Conservation (phyloP, 2,113 vertebrate species). For the Urocynchramus pylzowi region DNA sequence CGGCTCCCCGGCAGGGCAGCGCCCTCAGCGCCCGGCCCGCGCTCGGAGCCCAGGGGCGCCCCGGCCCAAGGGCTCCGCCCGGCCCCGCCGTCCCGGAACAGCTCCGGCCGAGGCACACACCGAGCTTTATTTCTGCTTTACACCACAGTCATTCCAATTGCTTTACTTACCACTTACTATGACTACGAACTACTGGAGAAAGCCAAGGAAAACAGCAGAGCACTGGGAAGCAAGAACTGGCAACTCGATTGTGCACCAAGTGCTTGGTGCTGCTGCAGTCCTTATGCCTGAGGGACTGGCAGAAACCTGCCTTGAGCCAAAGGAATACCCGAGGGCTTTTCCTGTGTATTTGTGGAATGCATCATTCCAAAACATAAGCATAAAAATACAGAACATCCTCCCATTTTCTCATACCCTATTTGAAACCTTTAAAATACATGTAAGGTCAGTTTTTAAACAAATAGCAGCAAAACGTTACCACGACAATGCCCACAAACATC, state of each 20-base stretch:
- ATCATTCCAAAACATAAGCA: not conserved
- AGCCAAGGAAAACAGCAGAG: not conserved
- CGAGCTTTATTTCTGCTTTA: not conserved
- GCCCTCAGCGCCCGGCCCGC: too few species aligned
- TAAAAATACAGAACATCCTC: not conserved
- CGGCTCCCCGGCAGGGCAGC: too few species aligned
- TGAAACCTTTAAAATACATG: not conserved
- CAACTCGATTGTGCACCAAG: too few species aligned
- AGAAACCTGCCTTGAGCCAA: not conserved
- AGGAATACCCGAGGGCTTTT: not conserved
- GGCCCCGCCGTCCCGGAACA: not conserved
- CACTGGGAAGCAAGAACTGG: not conserved
- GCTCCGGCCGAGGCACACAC: not conserved
- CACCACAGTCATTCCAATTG: not conserved
- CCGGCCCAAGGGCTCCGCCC: too few species aligned
- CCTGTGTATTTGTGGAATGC: not conserved
- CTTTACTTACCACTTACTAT: not conserved
- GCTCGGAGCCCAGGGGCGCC: fast-evolving
- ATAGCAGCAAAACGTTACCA: not conserved
- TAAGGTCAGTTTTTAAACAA: not conserved
- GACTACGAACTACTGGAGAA: not conserved
- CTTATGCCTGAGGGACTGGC: not conserved
- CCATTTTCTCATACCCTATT: not conserved
- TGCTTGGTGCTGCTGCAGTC: not conserved
- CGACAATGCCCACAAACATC: not conserved